These are phyloP conservation scores for Philereme transversata DNA, from an alignment of 2,888 invertebrate species.

Conservation along the genomic window DNA sequence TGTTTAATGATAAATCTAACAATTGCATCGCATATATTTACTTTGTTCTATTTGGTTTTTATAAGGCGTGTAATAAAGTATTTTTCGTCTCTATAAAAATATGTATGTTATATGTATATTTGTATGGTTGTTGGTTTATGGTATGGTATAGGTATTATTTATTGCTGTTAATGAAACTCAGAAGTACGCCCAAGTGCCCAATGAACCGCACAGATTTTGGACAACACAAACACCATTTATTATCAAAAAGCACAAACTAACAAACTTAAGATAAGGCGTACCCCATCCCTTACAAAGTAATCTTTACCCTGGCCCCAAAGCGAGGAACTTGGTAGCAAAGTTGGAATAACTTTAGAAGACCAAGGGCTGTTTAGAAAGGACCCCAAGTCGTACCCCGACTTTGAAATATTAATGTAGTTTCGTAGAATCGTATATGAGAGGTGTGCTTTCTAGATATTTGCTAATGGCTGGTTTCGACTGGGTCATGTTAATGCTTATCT, in stretches of 20 bases:
- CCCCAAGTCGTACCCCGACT: slow-evolving; percentile 66
- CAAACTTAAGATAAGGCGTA: slow-evolving; percentile 68
- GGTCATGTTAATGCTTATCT: slow-evolving; percentile 16
- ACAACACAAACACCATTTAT: slow-evolving; percentile 49
- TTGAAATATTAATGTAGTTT: slow-evolving; percentile 84
- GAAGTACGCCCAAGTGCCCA: slow-evolving; percentile 27
- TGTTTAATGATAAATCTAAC: no score
- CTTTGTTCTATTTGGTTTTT: no score
- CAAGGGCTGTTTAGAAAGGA: slow-evolving; percentile 84
- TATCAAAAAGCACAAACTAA: slow-evolving; percentile 64
- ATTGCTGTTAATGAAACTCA: neutral
- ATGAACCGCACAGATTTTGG: slow-evolving; percentile 38
- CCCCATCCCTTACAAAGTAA: slow-evolving; percentile 69
- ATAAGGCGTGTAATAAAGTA: no score
- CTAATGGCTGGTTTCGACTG: slow-evolving; percentile 47
- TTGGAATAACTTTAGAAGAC: slow-evolving; percentile 83
- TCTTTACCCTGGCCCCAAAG: slow-evolving; percentile 72
- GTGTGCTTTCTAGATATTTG: slow-evolving; percentile 65
- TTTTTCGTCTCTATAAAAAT: no score
- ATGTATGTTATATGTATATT: no score
- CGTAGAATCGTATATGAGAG: slow-evolving; percentile 79
- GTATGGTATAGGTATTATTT: no score
- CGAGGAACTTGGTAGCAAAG: slow-evolving; percentile 67
- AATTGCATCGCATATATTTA: no score
- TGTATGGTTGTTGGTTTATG: no score